phyloP scores from a whole-genome alignment of 2,888 invertebrate genomes.

The Sclerodermus sp. region DNA sequence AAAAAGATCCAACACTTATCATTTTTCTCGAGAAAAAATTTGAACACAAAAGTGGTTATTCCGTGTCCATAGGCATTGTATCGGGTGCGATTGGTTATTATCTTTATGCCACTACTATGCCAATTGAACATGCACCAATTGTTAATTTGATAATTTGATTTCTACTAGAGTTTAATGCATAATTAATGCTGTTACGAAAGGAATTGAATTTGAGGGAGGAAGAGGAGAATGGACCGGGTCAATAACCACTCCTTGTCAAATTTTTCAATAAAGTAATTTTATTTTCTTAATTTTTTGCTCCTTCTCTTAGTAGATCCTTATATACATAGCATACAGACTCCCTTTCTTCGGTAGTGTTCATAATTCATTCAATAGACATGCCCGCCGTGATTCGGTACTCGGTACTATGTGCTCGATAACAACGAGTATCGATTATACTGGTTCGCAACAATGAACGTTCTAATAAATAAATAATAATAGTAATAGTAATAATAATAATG shows the following conservation, averaged over 20 bases:
- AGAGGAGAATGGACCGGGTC: conserved; percentile 49
- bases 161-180: background rate
- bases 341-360: too few species aligned
- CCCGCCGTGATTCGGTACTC: too few species aligned
- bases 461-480: too few species aligned
- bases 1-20: background rate
- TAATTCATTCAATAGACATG: too few species aligned
- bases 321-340: conserved; percentile 2
- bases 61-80: conserved; percentile 37
- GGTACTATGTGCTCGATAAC: too few species aligned
- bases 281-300: conserved; percentile 36
- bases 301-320: conserved; percentile 10
- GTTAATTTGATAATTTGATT: too few species aligned
- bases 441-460: too few species aligned
- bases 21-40: conserved; percentile 31
- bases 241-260: conserved; percentile 55
- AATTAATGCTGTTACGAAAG: conserved; percentile 2
- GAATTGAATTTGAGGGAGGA: conserved; percentile 32
- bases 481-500: too few species aligned
- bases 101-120: conserved; percentile 4
- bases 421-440: too few species aligned
- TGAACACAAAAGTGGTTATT: conserved; percentile 54
- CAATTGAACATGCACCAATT: too few species aligned
- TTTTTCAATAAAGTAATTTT: conserved; percentile 54
- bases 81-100: conserved; percentile 22